Conservation (phyloP, 2,113 vertebrate species). For the Edolisoma coerulescens region DNA sequence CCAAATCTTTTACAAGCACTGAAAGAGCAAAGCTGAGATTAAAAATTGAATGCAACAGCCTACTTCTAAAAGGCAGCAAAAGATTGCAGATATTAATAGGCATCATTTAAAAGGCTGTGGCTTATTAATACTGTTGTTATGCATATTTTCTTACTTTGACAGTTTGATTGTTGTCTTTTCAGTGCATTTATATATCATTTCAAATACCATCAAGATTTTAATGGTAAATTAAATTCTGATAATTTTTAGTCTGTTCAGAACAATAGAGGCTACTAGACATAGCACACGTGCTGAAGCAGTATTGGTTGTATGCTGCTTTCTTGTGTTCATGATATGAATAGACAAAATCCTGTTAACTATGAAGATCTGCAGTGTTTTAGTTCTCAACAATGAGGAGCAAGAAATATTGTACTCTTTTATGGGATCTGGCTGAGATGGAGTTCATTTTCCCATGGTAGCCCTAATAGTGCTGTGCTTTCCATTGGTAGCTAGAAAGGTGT, state of each 20-base stretch:
- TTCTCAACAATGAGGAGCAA: background rate
- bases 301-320: background rate
- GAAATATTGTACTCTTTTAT: background rate
- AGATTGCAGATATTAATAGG: background rate
- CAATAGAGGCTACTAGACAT: background rate
- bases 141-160: background rate
- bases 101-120: background rate
- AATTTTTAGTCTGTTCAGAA: background rate
- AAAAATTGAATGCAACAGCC: background rate
- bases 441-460: background rate
- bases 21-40: background rate
- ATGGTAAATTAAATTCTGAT: constrained; percentile 53
- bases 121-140: background rate
- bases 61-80: background rate
- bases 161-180: constrained; percentile 22
- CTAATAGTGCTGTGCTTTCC: background rate
- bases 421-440: background rate
- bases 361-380: background rate
- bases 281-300: background rate
- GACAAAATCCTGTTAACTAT: background rate
- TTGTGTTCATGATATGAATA: background rate
- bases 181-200: constrained; percentile 35
- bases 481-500: too few relatives aligned
- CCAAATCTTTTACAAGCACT: background rate
- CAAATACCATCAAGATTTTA: constrained; percentile 57